A percentile compares a stretch with the other conserved stretches of the same genome.
These are phyloP conservation scores for Octodonta nipae DNA, from an alignment of 2,888 invertebrate genomes.

Conservation along the genomic window DNA sequence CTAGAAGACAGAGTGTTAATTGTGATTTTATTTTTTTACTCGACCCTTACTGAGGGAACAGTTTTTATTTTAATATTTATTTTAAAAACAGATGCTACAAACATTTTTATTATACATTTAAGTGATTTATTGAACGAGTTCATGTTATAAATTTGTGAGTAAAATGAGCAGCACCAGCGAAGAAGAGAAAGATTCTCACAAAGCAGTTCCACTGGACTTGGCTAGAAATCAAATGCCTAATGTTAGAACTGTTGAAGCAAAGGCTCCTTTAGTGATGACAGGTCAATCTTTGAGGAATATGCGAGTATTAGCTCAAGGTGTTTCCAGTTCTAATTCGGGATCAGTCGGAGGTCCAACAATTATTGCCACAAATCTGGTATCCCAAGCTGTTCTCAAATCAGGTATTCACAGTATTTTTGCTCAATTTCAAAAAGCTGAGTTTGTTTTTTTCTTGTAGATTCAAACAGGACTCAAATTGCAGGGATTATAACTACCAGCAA, in stretches of 20 bases:
- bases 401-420: constrained; percentile 26
- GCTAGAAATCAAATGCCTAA: constrained; percentile 40
- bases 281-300: constrained; percentile 32
- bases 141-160: background rate
- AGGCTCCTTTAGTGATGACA: constrained; percentile 31
- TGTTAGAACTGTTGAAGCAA: constrained; percentile 36
- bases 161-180: constrained; percentile 34
- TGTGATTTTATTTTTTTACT: no score
- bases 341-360: constrained; percentile 30
- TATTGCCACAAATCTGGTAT: constrained; percentile 36
- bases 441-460: constrained; percentile 13
- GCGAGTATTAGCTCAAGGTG: constrained; percentile 32
- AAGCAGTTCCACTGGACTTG: constrained; percentile 42
- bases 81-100: constrained; percentile 13
- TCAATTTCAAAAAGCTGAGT: background rate
- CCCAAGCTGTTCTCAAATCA: constrained; percentile 42
- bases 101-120: constrained; percentile 8
- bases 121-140: no score
- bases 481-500: constrained; percentile 15
- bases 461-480: constrained; percentile 17
- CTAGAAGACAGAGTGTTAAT: no score
- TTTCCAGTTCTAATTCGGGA: constrained; percentile 24
- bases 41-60: no score
- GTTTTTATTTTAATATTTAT: background rate
- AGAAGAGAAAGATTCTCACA: constrained; percentile 44